Evolutionary conservation across 2,797 vertebrate species (phyloP).

Genomic region (Halcyon badia): DNA sequence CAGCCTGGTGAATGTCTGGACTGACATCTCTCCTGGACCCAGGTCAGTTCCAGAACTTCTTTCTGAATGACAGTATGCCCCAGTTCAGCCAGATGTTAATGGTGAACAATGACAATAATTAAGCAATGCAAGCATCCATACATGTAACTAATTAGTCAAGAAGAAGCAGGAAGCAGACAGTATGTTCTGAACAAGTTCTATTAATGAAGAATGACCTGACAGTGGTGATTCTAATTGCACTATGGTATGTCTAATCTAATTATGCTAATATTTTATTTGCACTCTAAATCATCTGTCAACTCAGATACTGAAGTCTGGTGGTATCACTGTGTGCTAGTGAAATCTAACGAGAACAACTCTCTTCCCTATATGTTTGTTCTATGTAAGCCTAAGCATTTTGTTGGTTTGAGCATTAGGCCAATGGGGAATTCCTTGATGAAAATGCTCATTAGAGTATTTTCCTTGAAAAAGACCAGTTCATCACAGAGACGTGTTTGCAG

Average conservation of each 20-base stretch:
- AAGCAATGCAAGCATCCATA: constrained; percentile 10
- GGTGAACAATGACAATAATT: constrained; percentile 27
- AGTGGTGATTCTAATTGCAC: constrained; percentile 35
- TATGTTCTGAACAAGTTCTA: constrained; percentile 28
- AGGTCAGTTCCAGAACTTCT: not conserved
- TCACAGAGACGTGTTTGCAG: not conserved
- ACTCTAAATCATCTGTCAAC: constrained; percentile 57
- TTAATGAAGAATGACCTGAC: constrained; percentile 58
- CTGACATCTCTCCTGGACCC: not conserved
- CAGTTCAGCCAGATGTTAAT: constrained; percentile 14
- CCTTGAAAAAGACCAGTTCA: not conserved
- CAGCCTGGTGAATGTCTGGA: not conserved
- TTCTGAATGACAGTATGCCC: not conserved
- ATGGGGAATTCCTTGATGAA: not conserved
- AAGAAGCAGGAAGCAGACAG: constrained; percentile 22
- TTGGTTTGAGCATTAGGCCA: not conserved
- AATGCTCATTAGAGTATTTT: not conserved
- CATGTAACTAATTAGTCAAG: constrained; percentile 11
- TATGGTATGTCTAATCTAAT: constrained; percentile 50
- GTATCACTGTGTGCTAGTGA: not conserved
- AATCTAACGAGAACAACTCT: constrained; percentile 31
- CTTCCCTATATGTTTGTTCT: not conserved
- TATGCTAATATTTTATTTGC: constrained; percentile 59
- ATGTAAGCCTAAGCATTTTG: not conserved
- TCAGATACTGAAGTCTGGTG: constrained; percentile 21